phyloP scores from a whole-genome alignment of 2,888 invertebrate genomes.

The Prenolepis imparis region DNA sequence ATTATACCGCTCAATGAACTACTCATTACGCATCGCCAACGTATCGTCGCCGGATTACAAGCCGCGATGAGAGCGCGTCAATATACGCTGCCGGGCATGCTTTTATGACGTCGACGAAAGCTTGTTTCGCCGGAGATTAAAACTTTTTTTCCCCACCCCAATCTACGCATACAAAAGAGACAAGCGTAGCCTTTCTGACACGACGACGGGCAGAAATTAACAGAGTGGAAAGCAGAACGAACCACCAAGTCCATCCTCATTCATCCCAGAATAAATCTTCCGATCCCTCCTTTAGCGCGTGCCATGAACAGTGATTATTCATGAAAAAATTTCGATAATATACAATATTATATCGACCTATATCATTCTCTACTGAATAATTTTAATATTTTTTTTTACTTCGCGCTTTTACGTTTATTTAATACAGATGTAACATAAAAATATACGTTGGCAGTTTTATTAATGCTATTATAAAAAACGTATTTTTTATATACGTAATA shows the following conservation, averaged over 20 bases:
- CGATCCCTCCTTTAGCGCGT: neutral
- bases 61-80: constrained; percentile 26
- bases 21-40: constrained; percentile 55
- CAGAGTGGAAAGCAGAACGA: constrained; percentile 58
- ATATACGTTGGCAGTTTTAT: neutral
- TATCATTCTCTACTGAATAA: neutral
- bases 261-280: constrained; percentile 6
- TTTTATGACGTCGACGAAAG: constrained; percentile 52
- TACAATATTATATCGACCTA: neutral
- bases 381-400: constrained; percentile 19
- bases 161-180: constrained; percentile 58
- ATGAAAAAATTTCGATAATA: constrained; percentile 23
- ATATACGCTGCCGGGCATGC: constrained; percentile 52
- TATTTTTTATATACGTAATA: neutral
- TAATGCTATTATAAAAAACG: neutral
- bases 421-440: neutral
- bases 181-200: constrained; percentile 17
- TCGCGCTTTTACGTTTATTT: neutral
- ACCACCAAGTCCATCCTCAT: constrained; percentile 16
- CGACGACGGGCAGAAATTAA: constrained; percentile 53
- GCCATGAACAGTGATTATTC: neutral
- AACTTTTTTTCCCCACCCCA: constrained; percentile 68
- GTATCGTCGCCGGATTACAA: constrained; percentile 52
- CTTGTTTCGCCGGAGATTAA: constrained; percentile 67
- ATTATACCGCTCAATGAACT: constrained; percentile 41